Percentiles rank a stretch among this genome's conserved stretches.
phyloP scores from a whole-genome alignment of 2,888 invertebrate species.

The Thymelicus lineola region DNA sequence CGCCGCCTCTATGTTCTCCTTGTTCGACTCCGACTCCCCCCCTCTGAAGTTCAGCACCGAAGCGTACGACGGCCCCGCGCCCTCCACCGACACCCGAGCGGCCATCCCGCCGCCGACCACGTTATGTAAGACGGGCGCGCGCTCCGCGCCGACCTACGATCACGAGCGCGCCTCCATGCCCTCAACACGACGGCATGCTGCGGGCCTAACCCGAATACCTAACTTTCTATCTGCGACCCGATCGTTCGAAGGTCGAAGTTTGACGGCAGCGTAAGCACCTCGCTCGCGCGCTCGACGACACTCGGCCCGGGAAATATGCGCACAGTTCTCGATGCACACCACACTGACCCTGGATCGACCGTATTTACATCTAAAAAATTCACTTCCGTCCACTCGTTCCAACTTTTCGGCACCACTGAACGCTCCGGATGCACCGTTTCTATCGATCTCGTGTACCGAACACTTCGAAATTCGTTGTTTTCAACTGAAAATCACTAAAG shows the following conservation, averaged over 20 bases:
- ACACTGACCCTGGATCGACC: slow-evolving; percentile 79
- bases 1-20: slow-evolving; percentile 84
- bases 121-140: slow-evolving; percentile 84
- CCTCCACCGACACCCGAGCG: slow-evolving; percentile 81
- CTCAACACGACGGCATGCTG: slow-evolving; percentile 81
- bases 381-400: slow-evolving; percentile 78
- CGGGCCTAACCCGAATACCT: slow-evolving; percentile 72
- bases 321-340: slow-evolving; percentile 75
- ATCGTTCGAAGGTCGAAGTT: slow-evolving; percentile 60
- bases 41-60: slow-evolving; percentile 88
- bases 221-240: slow-evolving; percentile 59
- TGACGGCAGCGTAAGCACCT: slow-evolving; percentile 29
- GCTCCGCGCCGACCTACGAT: slow-evolving; percentile 84
- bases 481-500: slow-evolving; percentile 72
- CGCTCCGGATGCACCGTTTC: slow-evolving; percentile 67
- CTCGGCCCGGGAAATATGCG: slow-evolving; percentile 66
- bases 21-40: slow-evolving; percentile 85
- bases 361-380: slow-evolving; percentile 84
- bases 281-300: slow-evolving; percentile 52
- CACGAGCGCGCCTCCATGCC: slow-evolving; percentile 84
- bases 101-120: slow-evolving; percentile 83
- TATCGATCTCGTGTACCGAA: slow-evolving; percentile 62
- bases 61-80: slow-evolving; percentile 88
- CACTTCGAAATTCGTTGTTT: slow-evolving; percentile 65
- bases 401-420: slow-evolving; percentile 70